Evolutionary conservation across 1,140 invertebrate genomes (phyloP), one percentile per base, ranked within the genome.

Genomic region (Drosophila lacertosa): DNA sequence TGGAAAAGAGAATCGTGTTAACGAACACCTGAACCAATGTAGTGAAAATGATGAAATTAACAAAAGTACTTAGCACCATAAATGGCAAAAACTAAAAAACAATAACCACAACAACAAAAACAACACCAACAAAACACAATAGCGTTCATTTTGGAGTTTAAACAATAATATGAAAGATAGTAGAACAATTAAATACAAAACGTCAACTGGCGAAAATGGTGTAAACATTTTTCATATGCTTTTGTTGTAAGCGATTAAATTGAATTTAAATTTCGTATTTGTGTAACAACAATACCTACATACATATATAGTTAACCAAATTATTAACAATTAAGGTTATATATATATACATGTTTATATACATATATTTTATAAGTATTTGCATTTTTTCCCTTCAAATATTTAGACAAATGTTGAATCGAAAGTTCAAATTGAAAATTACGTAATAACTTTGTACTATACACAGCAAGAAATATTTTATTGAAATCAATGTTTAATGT

Each of bases 261-360:
- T 63, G 11, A 37, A 29, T 57, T 65, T 16, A 15, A 55, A 18
- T 18, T 57, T 4, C 11, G 4, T 47, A 47, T 33, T 65, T 47
- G 15, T 47, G 15, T 24, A 35, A 33, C 16, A 42, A 29, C 6
- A 50, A 42, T 22, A 53, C 5, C 7, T 48, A 47, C 16, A 37
- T 69, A 59, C n/a, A n/a, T n/a, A n/a, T 51, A 58, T 79, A 79
- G 76, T 35, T 79, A 70, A 79, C 33, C 65, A 53, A 75, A 79
- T 74, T 79, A 60, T 37, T 64, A 59, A 26, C 29, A 35, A 47
- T 39, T 54, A 79, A 33, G 64, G 59, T 47, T 40, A 74, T 15
- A 54, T 33, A 33, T n/a, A 63, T 42, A 3, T 22, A 47, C 44
- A 32, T 70, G 26, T 59, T 48, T 71, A 50, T 32, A 24, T 29